Percentiles rank a stretch among this genome's conserved stretches.
Evolutionary conservation across 2,797 vertebrate genomes (phyloP).

Genomic region (Staurois parvus): DNA sequence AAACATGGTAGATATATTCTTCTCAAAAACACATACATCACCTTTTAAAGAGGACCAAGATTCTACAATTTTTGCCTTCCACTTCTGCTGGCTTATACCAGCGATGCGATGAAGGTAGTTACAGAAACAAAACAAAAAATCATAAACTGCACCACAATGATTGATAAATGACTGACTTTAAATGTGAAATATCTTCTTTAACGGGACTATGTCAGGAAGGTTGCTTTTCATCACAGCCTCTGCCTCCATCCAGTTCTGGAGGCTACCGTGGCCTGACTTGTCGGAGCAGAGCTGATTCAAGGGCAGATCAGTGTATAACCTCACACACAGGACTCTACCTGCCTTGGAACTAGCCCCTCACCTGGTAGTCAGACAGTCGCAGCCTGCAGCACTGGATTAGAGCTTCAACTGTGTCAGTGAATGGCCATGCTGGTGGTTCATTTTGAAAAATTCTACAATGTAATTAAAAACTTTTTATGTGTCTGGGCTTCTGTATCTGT

Average conservation of each 20-base stretch:
- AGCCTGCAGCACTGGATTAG: neutral
- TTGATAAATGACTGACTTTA: neutral
- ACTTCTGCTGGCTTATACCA: no score
- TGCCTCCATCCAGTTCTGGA: neutral
- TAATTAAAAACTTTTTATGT: neutral
- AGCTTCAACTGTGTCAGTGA: neutral
- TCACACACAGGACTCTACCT: no score
- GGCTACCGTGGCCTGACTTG: neutral
- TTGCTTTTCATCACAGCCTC: neutral
- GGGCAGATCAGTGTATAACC: no score
- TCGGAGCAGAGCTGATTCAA: no score
- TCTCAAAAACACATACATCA: no score
- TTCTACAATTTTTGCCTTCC: no score
- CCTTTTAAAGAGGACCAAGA: no score
- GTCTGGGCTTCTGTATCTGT: slow-evolving; percentile 61
- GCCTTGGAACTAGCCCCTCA: no score
- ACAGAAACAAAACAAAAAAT: neutral
- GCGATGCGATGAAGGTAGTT: neutral
- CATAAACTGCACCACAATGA: neutral
- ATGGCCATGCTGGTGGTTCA: neutral
- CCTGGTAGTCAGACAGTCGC: neutral
- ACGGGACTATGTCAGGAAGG: no score
- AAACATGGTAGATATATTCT: no score
- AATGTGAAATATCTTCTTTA: neutral
- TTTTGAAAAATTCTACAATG: neutral